These are phyloP conservation scores for Diploptera punctata DNA, from an alignment of 2,888 invertebrate species.

Conservation along the genomic window DNA sequence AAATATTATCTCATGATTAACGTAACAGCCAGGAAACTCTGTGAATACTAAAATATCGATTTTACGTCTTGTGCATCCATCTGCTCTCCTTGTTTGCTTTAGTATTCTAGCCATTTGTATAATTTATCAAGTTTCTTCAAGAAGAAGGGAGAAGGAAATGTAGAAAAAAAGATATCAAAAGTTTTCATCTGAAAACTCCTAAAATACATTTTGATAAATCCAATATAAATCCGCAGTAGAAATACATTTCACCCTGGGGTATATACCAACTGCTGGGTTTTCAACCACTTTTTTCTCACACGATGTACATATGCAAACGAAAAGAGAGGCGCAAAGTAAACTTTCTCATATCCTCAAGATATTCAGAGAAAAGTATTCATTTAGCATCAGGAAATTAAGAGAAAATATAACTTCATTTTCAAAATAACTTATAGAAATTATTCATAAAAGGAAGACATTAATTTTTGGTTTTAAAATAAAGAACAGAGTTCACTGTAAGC, in stretches of 20 bases:
- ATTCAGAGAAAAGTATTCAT: too few species aligned
- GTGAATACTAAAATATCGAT: neutral
- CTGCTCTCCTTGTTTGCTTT: neutral
- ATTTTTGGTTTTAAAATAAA: too few species aligned
- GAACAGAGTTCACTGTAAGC: too few species aligned
- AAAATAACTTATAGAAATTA: too few species aligned
- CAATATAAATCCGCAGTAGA: neutral
- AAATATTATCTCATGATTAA: constrained; percentile 1
- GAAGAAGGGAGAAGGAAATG: neutral
- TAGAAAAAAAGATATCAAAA: neutral
- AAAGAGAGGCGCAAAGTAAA: neutral
- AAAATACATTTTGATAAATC: constrained; percentile 19
- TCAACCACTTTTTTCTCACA: neutral
- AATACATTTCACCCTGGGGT: neutral
- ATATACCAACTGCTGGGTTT: neutral
- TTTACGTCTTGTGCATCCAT: neutral
- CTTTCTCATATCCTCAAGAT: too few species aligned
- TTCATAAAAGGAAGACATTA: too few species aligned
- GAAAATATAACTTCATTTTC: too few species aligned
- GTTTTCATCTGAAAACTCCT: neutral
- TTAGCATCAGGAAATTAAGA: too few species aligned
- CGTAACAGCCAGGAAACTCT: neutral
- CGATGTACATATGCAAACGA: neutral
- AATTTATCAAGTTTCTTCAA: constrained; percentile 16
- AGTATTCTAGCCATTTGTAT: constrained; percentile 14